phyloP scores from a whole-genome alignment of 2,888 invertebrate species.

The Aporophyla lueneburgensis region DNA sequence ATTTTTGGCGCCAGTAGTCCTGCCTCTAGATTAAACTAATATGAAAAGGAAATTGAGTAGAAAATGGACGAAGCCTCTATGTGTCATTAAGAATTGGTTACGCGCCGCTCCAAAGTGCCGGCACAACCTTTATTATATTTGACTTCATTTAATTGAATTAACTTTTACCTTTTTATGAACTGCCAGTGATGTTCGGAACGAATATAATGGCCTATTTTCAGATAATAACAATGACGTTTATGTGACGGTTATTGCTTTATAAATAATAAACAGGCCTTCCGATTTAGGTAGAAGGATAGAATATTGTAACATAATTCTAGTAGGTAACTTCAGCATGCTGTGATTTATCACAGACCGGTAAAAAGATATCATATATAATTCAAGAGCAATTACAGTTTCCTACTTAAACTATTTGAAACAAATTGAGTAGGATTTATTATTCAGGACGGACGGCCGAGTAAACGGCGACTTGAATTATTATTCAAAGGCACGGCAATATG shows the following conservation, averaged over 20 bases:
- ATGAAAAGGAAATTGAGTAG: slow-evolving; percentile 91
- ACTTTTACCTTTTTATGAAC: slow-evolving; percentile 88
- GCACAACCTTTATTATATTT: slow-evolving; percentile 86
- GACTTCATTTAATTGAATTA: slow-evolving; percentile 90
- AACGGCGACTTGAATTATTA: slow-evolving; percentile 69
- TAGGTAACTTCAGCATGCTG: slow-evolving; percentile 52
- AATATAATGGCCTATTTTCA: slow-evolving; percentile 83
- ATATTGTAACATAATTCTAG: slow-evolving; percentile 54
- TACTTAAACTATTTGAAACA: slow-evolving; percentile 62
- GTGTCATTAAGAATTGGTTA: slow-evolving; percentile 90
- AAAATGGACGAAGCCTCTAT: slow-evolving; percentile 89
- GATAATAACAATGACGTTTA: slow-evolving; percentile 87
- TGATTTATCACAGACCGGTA: slow-evolving; percentile 63
- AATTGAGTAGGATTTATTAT: slow-evolving; percentile 68
- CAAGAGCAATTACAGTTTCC: slow-evolving; percentile 58
- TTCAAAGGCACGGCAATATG: slow-evolving; percentile 74
- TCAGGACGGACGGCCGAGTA: slow-evolving; percentile 63
- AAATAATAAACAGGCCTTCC: slow-evolving; percentile 74
- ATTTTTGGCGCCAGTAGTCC: slow-evolving; percentile 91
- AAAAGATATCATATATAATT: slow-evolving; percentile 57
- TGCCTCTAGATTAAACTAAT: slow-evolving; percentile 91
- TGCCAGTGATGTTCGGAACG: slow-evolving; percentile 86
- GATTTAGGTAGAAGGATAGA: slow-evolving; percentile 38
- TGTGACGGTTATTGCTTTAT: slow-evolving; percentile 82
- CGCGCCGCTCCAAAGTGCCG: slow-evolving; percentile 83